Percentiles rank a stretch among this genome's conserved stretches.
Conservation (phyloP, 2,888 invertebrate species). For the Aphrophora alni region DNA sequence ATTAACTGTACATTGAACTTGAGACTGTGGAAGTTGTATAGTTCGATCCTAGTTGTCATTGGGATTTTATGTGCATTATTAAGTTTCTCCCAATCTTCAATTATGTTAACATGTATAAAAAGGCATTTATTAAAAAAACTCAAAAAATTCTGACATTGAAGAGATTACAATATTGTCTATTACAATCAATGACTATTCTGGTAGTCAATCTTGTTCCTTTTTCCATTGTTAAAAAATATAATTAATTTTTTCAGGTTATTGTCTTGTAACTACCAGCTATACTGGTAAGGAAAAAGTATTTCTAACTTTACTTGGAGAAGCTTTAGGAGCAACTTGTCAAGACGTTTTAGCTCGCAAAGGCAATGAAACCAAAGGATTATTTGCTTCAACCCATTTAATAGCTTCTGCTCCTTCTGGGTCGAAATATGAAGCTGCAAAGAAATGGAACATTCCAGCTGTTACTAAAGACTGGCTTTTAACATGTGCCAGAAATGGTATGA, state of each 20-base stretch:
- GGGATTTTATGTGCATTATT: too few species aligned
- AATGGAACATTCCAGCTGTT: constrained; percentile 87
- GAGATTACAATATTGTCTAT: too few species aligned
- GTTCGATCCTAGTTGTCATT: too few species aligned
- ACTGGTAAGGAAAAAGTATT: constrained; percentile 74
- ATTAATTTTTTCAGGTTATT: constrained; percentile 56
- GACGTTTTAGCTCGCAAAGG: constrained; percentile 34
- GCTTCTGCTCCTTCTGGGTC: constrained; percentile 72
- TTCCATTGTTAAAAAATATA: too few species aligned
- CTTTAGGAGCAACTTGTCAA: constrained; percentile 72
- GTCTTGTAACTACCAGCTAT: constrained; percentile 81
- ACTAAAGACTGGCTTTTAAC: constrained; percentile 76
- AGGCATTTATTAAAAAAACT: too few species aligned
- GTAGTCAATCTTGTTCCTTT: too few species aligned
- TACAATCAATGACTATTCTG: too few species aligned
- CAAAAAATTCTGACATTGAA: too few species aligned
- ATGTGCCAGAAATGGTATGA: constrained; percentile 66
- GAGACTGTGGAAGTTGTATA: too few species aligned
- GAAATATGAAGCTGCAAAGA: constrained; percentile 83
- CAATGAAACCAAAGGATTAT: constrained; percentile 54
- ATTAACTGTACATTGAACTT: too few species aligned
- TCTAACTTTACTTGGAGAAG: constrained; percentile 70
- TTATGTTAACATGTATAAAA: too few species aligned
- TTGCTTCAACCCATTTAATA: constrained; percentile 81
- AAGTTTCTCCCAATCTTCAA: too few species aligned